Conservation (phyloP, 2,113 vertebrate genomes). For the Pluvianellus socialis region DNA sequence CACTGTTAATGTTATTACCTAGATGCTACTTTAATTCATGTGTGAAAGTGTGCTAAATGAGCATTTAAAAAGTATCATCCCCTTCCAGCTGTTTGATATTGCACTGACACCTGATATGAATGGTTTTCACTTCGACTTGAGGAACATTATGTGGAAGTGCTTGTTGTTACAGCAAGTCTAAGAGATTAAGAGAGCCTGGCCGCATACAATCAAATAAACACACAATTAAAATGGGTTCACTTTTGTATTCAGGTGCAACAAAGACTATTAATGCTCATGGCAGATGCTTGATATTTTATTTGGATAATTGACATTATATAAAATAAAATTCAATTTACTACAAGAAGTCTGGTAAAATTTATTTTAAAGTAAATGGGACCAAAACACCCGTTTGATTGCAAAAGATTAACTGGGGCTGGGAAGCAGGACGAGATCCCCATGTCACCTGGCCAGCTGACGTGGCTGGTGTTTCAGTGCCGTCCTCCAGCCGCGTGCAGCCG, state of each 20-base stretch:
- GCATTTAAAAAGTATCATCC: neutral
- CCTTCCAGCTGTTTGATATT: neutral
- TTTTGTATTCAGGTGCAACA: neutral
- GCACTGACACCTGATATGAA: neutral
- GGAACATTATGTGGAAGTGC: rapidly evolving
- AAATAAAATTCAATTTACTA: conserved; percentile 28
- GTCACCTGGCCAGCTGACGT: too few relatives aligned
- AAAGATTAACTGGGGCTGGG: neutral
- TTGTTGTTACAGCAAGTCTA: neutral
- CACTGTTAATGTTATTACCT: neutral
- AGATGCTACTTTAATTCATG: neutral
- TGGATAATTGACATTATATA: neutral
- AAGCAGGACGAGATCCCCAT: rapidly evolving
- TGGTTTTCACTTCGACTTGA: neutral
- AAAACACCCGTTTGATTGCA: neutral
- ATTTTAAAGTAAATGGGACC: neutral
- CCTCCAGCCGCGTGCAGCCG: rapidly evolving
- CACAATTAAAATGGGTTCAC: neutral
- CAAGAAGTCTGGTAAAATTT: neutral
- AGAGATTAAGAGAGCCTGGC: neutral
- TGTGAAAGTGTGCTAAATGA: neutral
- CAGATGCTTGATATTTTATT: neutral
- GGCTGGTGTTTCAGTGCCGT: neutral
- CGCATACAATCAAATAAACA: neutral
- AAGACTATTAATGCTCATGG: neutral